Conservation (phyloP, 2,888 invertebrate genomes). For the Suillia variegata region DNA sequence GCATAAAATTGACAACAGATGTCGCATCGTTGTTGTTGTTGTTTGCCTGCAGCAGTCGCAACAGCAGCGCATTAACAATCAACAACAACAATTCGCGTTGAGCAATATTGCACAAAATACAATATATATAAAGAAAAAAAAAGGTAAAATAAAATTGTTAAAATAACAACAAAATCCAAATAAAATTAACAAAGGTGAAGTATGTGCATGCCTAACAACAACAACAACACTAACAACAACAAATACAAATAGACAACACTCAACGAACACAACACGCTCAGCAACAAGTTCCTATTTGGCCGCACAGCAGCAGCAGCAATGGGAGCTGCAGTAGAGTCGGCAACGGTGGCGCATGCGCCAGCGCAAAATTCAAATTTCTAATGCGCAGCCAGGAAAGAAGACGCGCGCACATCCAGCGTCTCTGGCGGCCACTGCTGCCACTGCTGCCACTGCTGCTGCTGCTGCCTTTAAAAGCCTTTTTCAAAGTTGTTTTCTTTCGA, state of each 20-base stretch:
- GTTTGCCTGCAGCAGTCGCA: neutral
- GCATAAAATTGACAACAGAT: constrained; percentile 17
- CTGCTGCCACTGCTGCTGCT: no score
- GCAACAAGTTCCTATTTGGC: no score
- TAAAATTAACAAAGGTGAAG: neutral
- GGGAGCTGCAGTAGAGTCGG: no score
- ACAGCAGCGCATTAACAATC: neutral
- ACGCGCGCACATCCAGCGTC: neutral
- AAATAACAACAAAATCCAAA: no score
- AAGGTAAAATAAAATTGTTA: neutral
- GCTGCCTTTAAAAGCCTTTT: no score
- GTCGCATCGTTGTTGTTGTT: constrained; percentile 9
- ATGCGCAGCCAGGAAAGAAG: constrained; percentile 1
- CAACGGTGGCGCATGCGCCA: neutral
- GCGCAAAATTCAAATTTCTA: neutral
- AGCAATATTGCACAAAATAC: constrained; percentile 2
- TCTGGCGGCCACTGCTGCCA: no score
- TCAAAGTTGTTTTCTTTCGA: no score
- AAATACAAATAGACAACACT: neutral
- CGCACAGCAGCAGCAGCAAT: neutral
- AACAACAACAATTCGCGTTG: neutral
- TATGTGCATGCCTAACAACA: no score
- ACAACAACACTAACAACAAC: constrained; percentile 1
- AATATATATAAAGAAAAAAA: neutral
- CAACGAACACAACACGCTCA: no score